These are phyloP conservation scores for Tetramorium alpestre DNA, from an alignment of 1,140 invertebrate genomes.

Conservation along the genomic window DNA sequence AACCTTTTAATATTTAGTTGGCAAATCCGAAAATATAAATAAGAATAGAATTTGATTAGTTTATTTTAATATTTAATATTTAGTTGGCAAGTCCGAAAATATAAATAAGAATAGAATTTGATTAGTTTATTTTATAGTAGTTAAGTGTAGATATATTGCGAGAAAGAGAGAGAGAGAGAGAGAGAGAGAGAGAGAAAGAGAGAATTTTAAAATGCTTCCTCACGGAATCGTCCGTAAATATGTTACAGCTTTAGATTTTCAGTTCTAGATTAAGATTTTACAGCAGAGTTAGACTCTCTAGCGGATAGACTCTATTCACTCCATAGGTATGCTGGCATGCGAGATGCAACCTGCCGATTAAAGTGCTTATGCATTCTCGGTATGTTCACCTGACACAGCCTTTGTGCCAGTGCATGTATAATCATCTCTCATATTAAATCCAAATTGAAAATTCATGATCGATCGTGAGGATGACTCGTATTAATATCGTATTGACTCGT, in stretches of 20 bases:
- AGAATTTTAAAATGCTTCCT: too few relatives aligned
- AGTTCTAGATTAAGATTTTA: constrained; percentile 28
- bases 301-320: neutral
- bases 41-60: neutral
- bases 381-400: too few relatives aligned
- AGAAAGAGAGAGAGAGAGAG: too few relatives aligned
- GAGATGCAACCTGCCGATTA: constrained; percentile 70
- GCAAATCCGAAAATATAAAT: neutral
- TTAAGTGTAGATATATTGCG: constrained; percentile 67
- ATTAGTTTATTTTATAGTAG: constrained; percentile 55
- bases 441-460: constrained; percentile 20
- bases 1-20: neutral
- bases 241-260: constrained; percentile 33
- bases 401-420: neutral
- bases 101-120: neutral
- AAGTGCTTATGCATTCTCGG: constrained; percentile 61
- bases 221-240: too few relatives aligned
- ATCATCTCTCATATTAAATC: constrained; percentile 1
- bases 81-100: neutral
- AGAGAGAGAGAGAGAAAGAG: too few relatives aligned
- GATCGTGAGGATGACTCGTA: neutral
- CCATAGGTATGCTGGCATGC: constrained; percentile 38
- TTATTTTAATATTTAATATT: constrained; percentile 42
- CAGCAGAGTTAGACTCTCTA: constrained; percentile 18
- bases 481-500: too few relatives aligned